phyloP scores from a whole-genome alignment of 2,797 vertebrate genomes.

The Cryptoprocta ferox region DNA sequence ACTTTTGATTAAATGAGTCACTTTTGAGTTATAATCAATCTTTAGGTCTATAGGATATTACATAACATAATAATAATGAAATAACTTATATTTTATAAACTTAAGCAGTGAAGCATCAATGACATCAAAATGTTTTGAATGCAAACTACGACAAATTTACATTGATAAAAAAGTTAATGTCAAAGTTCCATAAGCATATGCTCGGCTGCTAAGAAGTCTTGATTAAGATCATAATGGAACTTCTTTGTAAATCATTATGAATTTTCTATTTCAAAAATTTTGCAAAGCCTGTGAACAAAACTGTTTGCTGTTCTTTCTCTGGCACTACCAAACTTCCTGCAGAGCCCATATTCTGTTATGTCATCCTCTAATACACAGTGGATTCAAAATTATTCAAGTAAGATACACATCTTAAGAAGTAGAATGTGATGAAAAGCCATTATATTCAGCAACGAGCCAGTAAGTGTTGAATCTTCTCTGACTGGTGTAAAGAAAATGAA shows the following conservation, averaged over 20 bases:
- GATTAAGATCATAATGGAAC: not conserved
- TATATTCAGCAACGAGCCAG: not conserved
- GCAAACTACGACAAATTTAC: not conserved
- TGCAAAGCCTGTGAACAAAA: not conserved
- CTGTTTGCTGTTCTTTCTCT: not conserved
- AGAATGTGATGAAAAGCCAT: not conserved
- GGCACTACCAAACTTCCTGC: not conserved
- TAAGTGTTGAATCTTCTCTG: not conserved
- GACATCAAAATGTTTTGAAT: not conserved
- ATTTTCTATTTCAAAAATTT: conserved; percentile 24
- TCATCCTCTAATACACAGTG: not conserved
- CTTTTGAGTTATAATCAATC: not conserved
- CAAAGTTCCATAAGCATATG: not conserved
- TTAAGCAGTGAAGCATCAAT: not conserved
- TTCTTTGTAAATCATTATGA: not conserved
- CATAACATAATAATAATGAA: not conserved
- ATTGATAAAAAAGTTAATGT: not conserved
- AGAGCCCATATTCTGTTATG: not conserved
- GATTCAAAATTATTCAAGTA: not conserved
- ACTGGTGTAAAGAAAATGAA: not conserved
- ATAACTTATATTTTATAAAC: not conserved
- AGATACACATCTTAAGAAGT: not conserved
- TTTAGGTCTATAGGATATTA: not conserved
- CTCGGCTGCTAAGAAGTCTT: not conserved
- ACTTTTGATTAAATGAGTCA: conserved; percentile 8